These are phyloP conservation scores for Lepus europaeus DNA, from an alignment of 2,113 vertebrate species.

Conservation along the genomic window DNA sequence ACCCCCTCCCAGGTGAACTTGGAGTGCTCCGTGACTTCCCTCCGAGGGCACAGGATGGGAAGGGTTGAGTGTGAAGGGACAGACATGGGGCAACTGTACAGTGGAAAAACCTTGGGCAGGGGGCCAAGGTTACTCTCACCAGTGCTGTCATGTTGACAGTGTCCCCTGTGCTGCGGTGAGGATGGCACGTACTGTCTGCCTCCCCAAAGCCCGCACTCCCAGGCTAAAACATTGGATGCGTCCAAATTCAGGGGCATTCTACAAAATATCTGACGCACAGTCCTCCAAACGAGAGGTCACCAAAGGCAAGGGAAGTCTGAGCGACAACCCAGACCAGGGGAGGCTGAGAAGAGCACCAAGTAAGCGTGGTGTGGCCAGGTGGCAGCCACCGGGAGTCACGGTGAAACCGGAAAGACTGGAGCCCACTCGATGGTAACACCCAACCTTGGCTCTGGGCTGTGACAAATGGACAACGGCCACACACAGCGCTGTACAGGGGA, in stretches of 20 bases:
- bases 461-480: not conserved
- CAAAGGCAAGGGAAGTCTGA: not conserved
- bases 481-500: not conserved
- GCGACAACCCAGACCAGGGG: not conserved
- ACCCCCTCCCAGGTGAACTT: not conserved
- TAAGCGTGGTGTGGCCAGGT: not conserved
- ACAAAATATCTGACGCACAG: not conserved
- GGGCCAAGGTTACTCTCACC: not conserved
- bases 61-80: not conserved
- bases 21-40: not conserved
- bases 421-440: not conserved
- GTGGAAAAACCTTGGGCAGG: not conserved
- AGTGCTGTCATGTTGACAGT: not conserved
- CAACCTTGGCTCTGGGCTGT: not conserved
- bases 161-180: not conserved
- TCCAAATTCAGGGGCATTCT: not conserved
- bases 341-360: not conserved
- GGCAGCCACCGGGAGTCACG: not conserved
- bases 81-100: not conserved
- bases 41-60: not conserved
- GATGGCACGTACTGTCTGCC: not conserved
- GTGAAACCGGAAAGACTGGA: not conserved
- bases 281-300: slow-evolving; percentile 21
- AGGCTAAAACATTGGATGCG: not conserved
- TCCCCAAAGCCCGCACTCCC: not conserved